These are phyloP conservation scores for Spheniscus humboldti DNA, from an alignment of 2,797 vertebrate species.

Conservation along the genomic window DNA sequence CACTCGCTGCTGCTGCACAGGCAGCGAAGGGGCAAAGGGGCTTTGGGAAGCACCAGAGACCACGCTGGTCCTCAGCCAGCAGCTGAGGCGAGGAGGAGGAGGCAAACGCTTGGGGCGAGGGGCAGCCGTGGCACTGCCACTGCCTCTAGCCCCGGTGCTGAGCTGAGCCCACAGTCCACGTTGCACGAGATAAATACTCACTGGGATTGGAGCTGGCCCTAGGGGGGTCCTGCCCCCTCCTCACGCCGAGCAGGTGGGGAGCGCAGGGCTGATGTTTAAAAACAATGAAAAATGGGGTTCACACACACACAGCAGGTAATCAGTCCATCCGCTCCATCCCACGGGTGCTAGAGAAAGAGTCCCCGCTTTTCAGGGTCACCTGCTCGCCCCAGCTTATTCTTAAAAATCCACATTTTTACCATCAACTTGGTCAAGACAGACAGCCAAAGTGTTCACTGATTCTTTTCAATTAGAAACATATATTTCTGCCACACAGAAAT, in stretches of 20 bases:
- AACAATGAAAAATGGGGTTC: background rate
- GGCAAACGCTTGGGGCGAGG: background rate
- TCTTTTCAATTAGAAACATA: background rate
- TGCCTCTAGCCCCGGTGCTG: fast-evolving
- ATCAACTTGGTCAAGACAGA: background rate
- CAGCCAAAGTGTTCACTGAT: background rate
- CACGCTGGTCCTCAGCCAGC: background rate
- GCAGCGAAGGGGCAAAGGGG: background rate
- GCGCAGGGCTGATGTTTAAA: background rate
- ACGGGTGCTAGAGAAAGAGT: background rate
- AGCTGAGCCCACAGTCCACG: background rate
- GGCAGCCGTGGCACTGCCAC: background rate
- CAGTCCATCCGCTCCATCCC: background rate
- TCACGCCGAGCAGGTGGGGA: fast-evolving
- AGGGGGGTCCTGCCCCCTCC: background rate
- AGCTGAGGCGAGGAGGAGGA: background rate
- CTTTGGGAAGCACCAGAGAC: background rate
- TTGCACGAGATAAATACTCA: background rate
- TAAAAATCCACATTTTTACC: background rate
- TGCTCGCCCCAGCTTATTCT: background rate
- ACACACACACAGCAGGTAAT: background rate
- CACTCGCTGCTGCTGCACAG: background rate
- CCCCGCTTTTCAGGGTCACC: background rate
- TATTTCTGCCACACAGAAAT: background rate
- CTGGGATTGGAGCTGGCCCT: background rate